Conservation (phyloP, 2,113 vertebrate genomes). For the Myotis davidii region DNA sequence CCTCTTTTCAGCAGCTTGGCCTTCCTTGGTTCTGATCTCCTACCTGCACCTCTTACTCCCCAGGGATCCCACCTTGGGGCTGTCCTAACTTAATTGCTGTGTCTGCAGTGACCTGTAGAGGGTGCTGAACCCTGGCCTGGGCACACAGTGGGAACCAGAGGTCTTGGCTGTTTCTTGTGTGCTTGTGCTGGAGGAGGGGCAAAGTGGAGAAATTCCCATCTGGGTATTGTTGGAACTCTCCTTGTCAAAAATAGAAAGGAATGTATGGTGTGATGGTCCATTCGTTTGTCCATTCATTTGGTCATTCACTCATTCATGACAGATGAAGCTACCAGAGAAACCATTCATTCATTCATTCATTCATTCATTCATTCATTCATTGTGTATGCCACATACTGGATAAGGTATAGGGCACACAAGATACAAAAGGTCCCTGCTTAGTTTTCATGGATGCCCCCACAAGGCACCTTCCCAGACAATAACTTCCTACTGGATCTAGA, state of each 20-base stretch:
- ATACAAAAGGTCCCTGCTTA: background rate
- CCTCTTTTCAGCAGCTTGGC: background rate
- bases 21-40: background rate
- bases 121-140: background rate
- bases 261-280: background rate
- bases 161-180: background rate
- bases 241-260: background rate
- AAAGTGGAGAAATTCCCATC: background rate
- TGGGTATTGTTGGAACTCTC: background rate
- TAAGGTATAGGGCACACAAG: background rate
- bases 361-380: background rate
- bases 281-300: background rate
- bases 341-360: background rate
- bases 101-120: conserved; percentile 34
- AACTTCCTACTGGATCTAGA: background rate
- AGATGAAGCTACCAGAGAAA: too few relatives aligned
- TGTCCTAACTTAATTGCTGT: background rate
- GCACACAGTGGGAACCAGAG: background rate
- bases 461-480: background rate
- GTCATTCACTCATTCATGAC: background rate
- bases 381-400: background rate
- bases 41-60: background rate
- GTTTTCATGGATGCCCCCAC: background rate
- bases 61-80: fast-evolving
- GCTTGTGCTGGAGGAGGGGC: background rate